These are phyloP conservation scores for Riptortus pedestris DNA, from an alignment of 1,140 invertebrate genomes.

Conservation along the genomic window DNA sequence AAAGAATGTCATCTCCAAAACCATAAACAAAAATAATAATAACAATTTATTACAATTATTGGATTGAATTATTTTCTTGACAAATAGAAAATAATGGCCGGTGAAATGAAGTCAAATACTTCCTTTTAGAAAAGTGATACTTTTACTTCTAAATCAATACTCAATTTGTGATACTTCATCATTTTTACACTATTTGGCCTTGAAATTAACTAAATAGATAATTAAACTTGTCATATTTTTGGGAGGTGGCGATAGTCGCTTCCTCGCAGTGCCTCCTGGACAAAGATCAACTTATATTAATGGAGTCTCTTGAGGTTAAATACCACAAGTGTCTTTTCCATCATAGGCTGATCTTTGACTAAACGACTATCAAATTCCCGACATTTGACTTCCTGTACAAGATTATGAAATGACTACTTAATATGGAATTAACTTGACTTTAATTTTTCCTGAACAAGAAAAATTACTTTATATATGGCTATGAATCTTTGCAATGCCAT, in stretches of 20 bases:
- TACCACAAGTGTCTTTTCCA: not conserved
- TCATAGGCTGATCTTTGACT: constrained; percentile 13
- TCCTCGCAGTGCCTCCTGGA: constrained; percentile 28
- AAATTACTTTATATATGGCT: not conserved
- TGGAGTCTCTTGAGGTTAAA: not conserved
- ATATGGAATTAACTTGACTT: not conserved
- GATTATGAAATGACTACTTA: not conserved
- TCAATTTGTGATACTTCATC: not conserved
- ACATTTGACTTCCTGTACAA: not conserved
- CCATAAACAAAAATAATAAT: no score
- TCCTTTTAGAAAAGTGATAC: not conserved
- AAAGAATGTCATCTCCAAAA: no score
- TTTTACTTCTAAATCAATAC: not conserved
- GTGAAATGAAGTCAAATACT: not conserved
- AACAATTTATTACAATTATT: not conserved
- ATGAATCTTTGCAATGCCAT: not conserved
- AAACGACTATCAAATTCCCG: constrained; percentile 23
- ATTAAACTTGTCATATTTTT: not conserved
- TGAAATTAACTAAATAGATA: no score
- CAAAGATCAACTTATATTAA: not conserved
- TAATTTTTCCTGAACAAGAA: not conserved
- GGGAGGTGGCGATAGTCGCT: constrained; percentile 27
- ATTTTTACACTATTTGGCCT: not conserved
- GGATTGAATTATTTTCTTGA: not conserved
- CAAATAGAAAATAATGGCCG: not conserved